These are phyloP conservation scores for Eupithecia tripunctaria DNA, from an alignment of 2,888 invertebrate genomes.

Conservation along the genomic window DNA sequence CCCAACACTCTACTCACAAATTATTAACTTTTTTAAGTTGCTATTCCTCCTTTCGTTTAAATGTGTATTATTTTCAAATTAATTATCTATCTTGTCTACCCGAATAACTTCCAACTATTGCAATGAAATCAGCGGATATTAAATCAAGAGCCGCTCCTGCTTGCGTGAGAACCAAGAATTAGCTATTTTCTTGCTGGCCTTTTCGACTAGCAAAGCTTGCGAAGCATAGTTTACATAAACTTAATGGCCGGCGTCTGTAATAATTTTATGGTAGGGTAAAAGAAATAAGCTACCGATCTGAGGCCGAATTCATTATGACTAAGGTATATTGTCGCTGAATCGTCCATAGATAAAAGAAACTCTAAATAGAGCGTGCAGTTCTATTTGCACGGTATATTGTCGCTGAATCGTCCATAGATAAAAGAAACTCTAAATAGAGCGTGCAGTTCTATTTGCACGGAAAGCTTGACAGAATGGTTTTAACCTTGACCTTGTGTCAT, in stretches of 20 bases:
- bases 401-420: too few species aligned
- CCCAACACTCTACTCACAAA: not conserved
- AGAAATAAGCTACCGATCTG: not conserved
- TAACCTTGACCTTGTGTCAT: too few species aligned
- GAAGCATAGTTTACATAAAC: not conserved
- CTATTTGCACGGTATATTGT: too few species aligned
- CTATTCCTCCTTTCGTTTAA: not conserved
- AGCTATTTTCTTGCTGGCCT: constrained; percentile 14
- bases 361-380: too few species aligned
- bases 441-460: too few species aligned
- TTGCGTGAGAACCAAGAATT: constrained; percentile 27
- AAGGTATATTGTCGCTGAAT: too few species aligned
- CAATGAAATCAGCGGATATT: not conserved
- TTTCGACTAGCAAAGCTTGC: not conserved
- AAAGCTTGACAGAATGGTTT: too few species aligned
- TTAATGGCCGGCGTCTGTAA: not conserved
- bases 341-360: too few species aligned
- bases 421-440: too few species aligned
- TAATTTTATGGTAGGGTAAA: not conserved
- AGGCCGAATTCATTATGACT: too few species aligned
- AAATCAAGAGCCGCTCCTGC: constrained; percentile 20
- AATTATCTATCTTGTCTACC: not conserved
- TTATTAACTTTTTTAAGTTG: not conserved
- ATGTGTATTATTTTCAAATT: not conserved
- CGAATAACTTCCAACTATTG: constrained; percentile 1